Evolutionary conservation across 1,140 invertebrate species (phyloP), one percentile per base, ranked within the genome.

Genomic region (Drosophila pallidifrons): DNA sequence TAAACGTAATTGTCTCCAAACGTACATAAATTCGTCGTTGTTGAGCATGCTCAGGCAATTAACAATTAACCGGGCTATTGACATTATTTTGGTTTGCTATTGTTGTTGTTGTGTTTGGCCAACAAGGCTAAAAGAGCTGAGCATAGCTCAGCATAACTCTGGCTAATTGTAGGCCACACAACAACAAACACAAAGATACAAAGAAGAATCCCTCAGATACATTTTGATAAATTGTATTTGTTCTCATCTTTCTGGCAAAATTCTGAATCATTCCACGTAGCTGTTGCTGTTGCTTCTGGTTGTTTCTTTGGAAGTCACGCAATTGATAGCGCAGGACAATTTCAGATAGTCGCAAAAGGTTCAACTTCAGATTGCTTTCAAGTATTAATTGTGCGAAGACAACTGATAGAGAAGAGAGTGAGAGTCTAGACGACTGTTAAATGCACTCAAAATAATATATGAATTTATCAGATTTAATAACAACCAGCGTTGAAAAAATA

Each of bases 31-130:
- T 66, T 51, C 3, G 47, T 25, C n/a, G 20, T 16, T 58, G 55
- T 49, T 43, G 35, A 35, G 47, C 67, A 61, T 61, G 67, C 57
- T 15, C 55, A 8, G 25, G 30, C 54, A 58, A 67, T 52, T 61
- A 66, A 58, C 70, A 73, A 73, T 68, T 67, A 67, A 67, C 15
- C 64, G 52, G 52, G 32, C 30, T 47, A 72, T 51, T 65, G 69
- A 57, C 43, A 72, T 72, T 57, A 65, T 41, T 38, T 49, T 57
- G 16, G 35, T 8, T 20, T 20, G n/a, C 15, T 32, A 25, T 15
- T 49, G 5, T 51, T 20, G 20, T 20, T 20, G 20, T 20, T 20
- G 20, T 3, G 3, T 51, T 57, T 52, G 6, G 5, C 28, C 28
- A 45, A 25, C 65, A 58, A 58, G 54, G 65, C 43, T 58, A 47